Evolutionary conservation across 92 coral and sea anemone genomes (phyloP).

Genomic region (Siderastrea siderea): DNA sequence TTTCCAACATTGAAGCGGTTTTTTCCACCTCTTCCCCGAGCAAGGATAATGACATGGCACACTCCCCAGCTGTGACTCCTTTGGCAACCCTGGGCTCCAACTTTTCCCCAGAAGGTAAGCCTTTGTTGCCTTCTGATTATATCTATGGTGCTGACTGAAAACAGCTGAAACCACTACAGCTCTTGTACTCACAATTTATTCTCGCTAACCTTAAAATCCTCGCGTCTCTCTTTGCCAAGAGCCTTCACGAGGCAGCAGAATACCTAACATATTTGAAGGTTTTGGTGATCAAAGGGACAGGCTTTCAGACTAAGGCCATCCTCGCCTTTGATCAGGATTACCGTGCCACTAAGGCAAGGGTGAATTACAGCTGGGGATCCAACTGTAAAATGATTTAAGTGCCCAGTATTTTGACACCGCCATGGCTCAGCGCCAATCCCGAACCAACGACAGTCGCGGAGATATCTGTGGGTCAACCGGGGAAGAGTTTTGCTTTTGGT

Average conservation of each 20-base stretch:
- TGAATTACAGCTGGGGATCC: not conserved
- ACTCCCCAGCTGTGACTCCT: not conserved
- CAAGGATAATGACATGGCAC: not conserved
- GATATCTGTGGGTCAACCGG: not conserved
- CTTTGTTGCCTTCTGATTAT: constrained; percentile 15
- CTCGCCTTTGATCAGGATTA: too few species aligned
- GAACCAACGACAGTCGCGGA: not conserved
- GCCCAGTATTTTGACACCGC: too few species aligned
- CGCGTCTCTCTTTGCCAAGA: not conserved
- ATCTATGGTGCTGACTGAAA: constrained; percentile 2
- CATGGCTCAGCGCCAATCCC: not conserved
- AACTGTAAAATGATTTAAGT: not conserved
- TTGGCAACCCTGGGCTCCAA: not conserved
- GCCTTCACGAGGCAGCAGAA: not conserved
- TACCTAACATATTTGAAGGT: too few species aligned
- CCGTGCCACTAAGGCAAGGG: not conserved
- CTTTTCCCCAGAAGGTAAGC: constrained; percentile 11
- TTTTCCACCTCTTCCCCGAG: not conserved
- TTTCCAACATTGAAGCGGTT: not conserved
- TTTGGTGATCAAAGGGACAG: too few species aligned
- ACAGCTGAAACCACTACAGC: constrained; percentile 17
- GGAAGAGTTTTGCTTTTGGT: not conserved
- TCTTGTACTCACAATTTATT: not conserved
- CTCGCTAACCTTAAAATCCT: constrained; percentile 14
- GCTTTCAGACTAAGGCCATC: too few species aligned